A percentile compares a stretch with the other conserved stretches of the same genome.
These are phyloP conservation scores for Hemaris fuciformis DNA, from an alignment of 2,888 invertebrate genomes.

Conservation along the genomic window DNA sequence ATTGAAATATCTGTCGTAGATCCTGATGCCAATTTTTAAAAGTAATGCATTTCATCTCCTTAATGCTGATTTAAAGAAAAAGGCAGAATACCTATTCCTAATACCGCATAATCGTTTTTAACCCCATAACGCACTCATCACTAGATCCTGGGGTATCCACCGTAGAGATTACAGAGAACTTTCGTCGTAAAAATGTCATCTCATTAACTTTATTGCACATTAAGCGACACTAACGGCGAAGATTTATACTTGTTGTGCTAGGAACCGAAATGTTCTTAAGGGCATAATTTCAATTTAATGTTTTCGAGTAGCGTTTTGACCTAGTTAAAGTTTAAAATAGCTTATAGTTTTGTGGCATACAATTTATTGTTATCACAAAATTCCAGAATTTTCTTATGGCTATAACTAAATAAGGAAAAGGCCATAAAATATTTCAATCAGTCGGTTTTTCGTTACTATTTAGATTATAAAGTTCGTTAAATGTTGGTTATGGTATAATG, in stretches of 20 bases:
- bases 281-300: not conserved
- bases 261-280: not conserved
- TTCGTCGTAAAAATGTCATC: constrained; percentile 18
- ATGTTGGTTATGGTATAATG: too few species aligned
- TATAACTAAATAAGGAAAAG: not conserved
- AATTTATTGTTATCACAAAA: not conserved
- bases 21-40: too few species aligned
- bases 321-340: not conserved
- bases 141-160: not conserved
- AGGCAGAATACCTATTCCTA: too few species aligned
- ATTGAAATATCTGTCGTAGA: too few species aligned
- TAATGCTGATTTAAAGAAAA: too few species aligned
- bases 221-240: constrained; percentile 2
- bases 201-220: constrained; percentile 12
- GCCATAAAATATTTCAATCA: too few species aligned
- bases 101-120: not conserved
- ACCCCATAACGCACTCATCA: not conserved
- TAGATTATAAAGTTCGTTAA: too few species aligned
- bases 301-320: not conserved
- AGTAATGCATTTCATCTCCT: too few species aligned
- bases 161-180: constrained; percentile 12
- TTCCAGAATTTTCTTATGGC: not conserved
- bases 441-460: too few species aligned
- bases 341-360: not conserved
- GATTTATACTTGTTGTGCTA: not conserved